A percentile compares a stretch with the other conserved stretches of the same genome.
These are phyloP conservation scores for Plotosus lineatus DNA, from an alignment of 2,113 vertebrate genomes.

Conservation along the genomic window DNA sequence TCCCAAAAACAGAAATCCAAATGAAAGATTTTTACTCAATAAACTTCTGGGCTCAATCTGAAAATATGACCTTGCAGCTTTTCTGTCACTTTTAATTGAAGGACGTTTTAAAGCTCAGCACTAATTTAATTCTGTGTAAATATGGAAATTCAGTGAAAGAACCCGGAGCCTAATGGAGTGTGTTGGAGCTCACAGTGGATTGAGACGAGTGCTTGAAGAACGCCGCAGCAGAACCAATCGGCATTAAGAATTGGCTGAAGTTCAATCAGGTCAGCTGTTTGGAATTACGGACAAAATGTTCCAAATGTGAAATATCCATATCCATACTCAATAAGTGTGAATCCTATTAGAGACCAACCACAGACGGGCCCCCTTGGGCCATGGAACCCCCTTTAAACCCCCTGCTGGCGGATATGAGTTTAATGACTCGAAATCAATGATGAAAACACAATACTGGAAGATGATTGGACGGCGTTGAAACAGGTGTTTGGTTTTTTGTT, in stretches of 20 bases:
- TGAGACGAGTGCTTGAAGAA: background rate
- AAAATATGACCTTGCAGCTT: background rate
- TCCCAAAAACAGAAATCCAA: too few species aligned
- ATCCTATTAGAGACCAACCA: too few species aligned
- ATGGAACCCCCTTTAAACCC: too few species aligned
- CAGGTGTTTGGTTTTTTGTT: background rate
- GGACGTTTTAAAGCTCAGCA: background rate
- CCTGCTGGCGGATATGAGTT: too few species aligned
- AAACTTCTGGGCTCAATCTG: background rate
- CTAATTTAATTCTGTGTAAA: conserved; percentile 49
- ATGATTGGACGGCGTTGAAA: background rate
- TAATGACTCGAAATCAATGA: too few species aligned
- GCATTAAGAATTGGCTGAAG: background rate
- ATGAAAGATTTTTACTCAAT: background rate
- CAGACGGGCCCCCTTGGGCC: too few species aligned
- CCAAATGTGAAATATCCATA: background rate
- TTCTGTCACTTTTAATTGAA: conserved; percentile 2
- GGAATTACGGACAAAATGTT: too few species aligned
- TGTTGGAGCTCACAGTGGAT: background rate
- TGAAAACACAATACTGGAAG: background rate
- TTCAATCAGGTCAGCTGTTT: background rate
- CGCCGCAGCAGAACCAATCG: background rate
- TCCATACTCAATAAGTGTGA: too few species aligned
- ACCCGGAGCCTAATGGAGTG: background rate
- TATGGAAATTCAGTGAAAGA: conserved; percentile 19